phyloP scores from a whole-genome alignment of 2,888 invertebrate genomes.

The Brenthis daphne region DNA sequence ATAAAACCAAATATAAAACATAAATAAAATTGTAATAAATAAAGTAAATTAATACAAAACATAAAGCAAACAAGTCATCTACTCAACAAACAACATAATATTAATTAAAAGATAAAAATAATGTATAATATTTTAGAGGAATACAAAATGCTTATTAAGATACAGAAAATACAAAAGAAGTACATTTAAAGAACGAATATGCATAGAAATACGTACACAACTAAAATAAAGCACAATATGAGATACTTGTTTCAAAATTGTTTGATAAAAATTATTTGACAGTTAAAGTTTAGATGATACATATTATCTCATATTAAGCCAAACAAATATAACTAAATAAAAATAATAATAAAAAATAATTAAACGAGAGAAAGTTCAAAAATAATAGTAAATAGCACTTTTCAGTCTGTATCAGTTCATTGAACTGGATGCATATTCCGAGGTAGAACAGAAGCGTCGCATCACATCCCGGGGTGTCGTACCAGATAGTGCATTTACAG shows the following conservation, averaged over 20 bases:
- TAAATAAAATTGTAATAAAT: constrained; percentile 19
- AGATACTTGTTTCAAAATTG: constrained; percentile 23
- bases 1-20: constrained; percentile 17
- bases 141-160: constrained; percentile 26
- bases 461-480: constrained; percentile 93
- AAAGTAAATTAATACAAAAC: constrained; percentile 11
- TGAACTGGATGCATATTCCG: constrained; percentile 52
- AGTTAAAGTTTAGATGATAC: neutral
- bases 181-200: constrained; percentile 37
- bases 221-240: constrained; percentile 32
- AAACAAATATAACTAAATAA: constrained; percentile 42
- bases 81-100: constrained; percentile 8
- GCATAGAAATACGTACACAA: constrained; percentile 42
- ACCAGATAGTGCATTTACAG: constrained; percentile 99
- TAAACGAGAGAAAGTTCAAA: constrained; percentile 28
- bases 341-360: constrained; percentile 37
- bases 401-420: constrained; percentile 53
- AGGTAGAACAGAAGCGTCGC: constrained; percentile 68
- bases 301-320: constrained; percentile 37
- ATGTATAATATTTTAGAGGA: constrained; percentile 28
- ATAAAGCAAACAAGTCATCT: constrained; percentile 9
- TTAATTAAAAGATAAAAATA: constrained; percentile 19
- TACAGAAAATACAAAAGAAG: constrained; percentile 33
- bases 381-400: constrained; percentile 52
- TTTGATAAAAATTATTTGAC: constrained; percentile 13